These are phyloP conservation scores for Drosophila grimshawi DNA, from an alignment of 1,140 invertebrate species.

Conservation along the genomic window DNA sequence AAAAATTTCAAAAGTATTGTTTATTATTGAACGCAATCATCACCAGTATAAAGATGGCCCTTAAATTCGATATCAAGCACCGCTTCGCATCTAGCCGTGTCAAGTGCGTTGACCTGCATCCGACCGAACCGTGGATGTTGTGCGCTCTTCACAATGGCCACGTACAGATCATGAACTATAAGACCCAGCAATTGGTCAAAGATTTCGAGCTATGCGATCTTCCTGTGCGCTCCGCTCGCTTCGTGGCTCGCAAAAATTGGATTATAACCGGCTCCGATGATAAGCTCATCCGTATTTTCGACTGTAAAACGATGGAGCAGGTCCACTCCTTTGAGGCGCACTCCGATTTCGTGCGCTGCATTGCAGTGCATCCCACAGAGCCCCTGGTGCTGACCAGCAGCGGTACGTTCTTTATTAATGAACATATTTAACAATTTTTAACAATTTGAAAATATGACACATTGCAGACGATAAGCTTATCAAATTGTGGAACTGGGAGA, in stretches of 20 bases:
- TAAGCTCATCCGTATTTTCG: slow-evolving; percentile 97
- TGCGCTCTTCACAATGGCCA: slow-evolving; percentile 99
- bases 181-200: slow-evolving; percentile 89
- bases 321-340: slow-evolving; percentile 99
- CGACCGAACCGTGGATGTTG: slow-evolving; percentile 98
- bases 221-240: slow-evolving; percentile 97
- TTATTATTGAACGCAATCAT: slow-evolving; percentile 6
- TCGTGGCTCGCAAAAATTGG: slow-evolving; percentile 99
- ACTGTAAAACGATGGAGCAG: slow-evolving; percentile 99
- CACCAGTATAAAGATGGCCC: slow-evolving; percentile 87
- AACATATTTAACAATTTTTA: neutral
- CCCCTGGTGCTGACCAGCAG: slow-evolving; percentile 98
- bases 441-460: neutral
- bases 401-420: slow-evolving; percentile 87
- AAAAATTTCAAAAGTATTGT: slow-evolving; percentile 46
- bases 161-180: slow-evolving; percentile 99
- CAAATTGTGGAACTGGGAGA: slow-evolving; percentile 99
- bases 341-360: slow-evolving; percentile 98
- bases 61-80: slow-evolving; percentile 98
- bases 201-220: slow-evolving; percentile 94
- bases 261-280: slow-evolving; percentile 99
- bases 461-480: slow-evolving; percentile 97
- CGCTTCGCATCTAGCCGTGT: slow-evolving; percentile 98
- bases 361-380: slow-evolving; percentile 98
- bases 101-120: slow-evolving; percentile 99